Conservation (phyloP, 2,888 invertebrate genomes). For the Leptinotarsa peninsularis region DNA sequence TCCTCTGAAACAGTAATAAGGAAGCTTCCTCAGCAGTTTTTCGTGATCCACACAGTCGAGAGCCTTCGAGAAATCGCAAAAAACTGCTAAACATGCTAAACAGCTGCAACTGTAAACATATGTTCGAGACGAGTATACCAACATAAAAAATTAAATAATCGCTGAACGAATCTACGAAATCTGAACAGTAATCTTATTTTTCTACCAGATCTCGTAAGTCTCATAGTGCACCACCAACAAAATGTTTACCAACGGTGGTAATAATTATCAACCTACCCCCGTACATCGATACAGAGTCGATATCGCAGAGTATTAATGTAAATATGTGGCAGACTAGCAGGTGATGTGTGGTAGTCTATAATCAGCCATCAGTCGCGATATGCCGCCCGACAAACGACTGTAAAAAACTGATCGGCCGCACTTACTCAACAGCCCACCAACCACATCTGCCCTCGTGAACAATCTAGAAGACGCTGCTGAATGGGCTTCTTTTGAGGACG, state of each 20-base stretch:
- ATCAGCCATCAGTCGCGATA: conserved; percentile 54
- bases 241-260: not conserved
- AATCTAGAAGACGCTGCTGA: conserved; percentile 30
- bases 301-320: conserved; percentile 49
- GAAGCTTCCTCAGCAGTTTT: too few species aligned
- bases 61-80: too few species aligned
- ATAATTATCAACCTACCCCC: conserved; percentile 4
- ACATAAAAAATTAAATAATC: too few species aligned
- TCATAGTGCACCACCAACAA: not conserved
- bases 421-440: conserved; percentile 48
- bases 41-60: too few species aligned
- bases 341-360: conserved; percentile 54
- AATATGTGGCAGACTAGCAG: conserved; percentile 54
- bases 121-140: too few species aligned
- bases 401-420: conserved; percentile 56
- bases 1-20: too few species aligned
- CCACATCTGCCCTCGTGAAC: conserved; percentile 42
- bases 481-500: conserved; percentile 27
- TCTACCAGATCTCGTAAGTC: not conserved
- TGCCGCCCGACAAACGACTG: conserved; percentile 57
- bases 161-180: too few species aligned
- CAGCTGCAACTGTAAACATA: too few species aligned
- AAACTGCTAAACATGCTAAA: too few species aligned
- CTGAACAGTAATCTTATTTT: too few species aligned
- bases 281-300: conserved; percentile 4